Conservation (phyloP, 2,888 invertebrate species). For the Dicyrtomina minuta region DNA sequence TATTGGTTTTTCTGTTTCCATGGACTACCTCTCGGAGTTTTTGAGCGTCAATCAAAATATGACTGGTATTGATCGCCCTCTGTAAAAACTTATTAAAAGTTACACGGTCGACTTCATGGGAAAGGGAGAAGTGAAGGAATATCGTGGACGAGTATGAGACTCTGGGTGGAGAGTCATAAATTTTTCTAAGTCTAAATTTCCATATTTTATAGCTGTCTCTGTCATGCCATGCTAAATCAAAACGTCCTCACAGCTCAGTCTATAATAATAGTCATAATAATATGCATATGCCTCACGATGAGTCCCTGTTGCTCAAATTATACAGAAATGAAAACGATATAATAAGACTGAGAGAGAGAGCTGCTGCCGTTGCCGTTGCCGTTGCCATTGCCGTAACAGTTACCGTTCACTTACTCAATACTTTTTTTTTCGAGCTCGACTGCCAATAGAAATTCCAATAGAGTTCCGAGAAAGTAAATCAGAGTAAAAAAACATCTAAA, state of each 20-base stretch:
- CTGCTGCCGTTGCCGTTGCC: background rate
- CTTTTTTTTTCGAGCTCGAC: background rate
- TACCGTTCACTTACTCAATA: background rate
- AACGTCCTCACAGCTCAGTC: too few relatives aligned
- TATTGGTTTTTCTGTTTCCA: too few relatives aligned
- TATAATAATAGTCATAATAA: too few relatives aligned
- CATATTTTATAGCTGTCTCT: background rate
- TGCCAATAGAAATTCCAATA: background rate
- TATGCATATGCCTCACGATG: too few relatives aligned
- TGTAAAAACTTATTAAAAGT: slow-evolving; percentile 3
- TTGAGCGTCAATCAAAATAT: slow-evolving; percentile 15
- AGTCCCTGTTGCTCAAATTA: too few relatives aligned
- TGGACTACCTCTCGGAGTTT: background rate
- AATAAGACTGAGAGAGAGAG: background rate
- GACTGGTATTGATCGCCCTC: slow-evolving; percentile 4
- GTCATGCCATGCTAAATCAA: too few relatives aligned
- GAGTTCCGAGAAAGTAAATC: background rate
- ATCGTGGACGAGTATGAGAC: background rate
- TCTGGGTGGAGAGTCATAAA: background rate
- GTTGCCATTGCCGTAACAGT: background rate
- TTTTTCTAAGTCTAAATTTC: background rate
- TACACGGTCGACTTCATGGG: background rate
- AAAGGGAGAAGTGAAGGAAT: too few relatives aligned
- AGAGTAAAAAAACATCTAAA: too few relatives aligned
- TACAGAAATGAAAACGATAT: too few relatives aligned